These are phyloP conservation scores for Metacarcinus magister DNA, from an alignment of 2,888 invertebrate genomes.

Conservation along the genomic window DNA sequence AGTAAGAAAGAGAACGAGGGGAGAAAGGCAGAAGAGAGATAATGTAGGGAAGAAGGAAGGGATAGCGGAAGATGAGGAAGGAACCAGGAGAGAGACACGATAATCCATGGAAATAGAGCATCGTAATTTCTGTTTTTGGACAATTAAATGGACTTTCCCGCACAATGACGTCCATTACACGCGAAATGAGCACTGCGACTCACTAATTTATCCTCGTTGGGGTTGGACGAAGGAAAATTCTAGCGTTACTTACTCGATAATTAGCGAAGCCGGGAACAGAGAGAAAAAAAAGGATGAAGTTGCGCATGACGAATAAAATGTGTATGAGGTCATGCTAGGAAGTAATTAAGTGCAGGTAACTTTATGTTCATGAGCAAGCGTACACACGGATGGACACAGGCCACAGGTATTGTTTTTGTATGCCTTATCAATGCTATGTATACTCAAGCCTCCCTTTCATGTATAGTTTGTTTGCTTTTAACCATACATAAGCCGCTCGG, in stretches of 20 bases:
- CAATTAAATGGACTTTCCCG: background rate
- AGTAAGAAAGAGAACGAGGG: conserved; percentile 11
- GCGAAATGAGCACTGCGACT: background rate
- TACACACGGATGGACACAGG: background rate
- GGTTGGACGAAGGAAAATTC: background rate
- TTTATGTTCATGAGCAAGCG: background rate
- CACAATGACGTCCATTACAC: background rate
- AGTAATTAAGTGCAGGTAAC: background rate
- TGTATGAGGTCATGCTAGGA: background rate
- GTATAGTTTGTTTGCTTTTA: background rate
- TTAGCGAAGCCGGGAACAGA: background rate
- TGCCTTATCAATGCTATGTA: background rate
- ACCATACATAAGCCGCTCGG: background rate
- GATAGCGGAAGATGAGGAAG: conserved; percentile 6
- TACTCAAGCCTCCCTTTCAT: background rate
- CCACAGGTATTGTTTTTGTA: background rate
- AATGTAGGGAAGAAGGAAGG: background rate
- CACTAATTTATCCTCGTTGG: background rate
- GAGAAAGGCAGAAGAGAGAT: conserved; percentile 42
- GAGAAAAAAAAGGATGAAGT: background rate
- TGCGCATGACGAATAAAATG: background rate
- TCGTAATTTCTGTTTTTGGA: too few relatives aligned
- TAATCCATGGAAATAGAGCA: background rate
- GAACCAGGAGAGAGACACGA: background rate
- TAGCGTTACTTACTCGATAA: background rate